These are phyloP conservation scores for Congeria kusceri DNA, from an alignment of 2,888 invertebrate species.

Conservation along the genomic window DNA sequence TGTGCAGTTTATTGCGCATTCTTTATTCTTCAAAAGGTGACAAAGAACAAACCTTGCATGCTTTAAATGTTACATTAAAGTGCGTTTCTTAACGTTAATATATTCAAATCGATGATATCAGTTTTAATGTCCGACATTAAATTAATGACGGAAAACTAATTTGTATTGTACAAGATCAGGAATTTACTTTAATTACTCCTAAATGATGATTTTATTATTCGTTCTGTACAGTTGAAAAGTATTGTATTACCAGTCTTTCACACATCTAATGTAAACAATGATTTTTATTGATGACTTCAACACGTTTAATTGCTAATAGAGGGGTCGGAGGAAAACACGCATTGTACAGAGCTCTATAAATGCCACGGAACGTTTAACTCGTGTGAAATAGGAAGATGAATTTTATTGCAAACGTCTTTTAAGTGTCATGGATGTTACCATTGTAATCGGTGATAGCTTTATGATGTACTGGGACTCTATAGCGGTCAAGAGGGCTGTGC, in stretches of 20 bases:
- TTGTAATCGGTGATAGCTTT: too few species aligned
- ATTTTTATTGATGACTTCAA: constrained; percentile 1
- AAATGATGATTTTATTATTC: neutral
- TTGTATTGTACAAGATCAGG: constrained; percentile 4
- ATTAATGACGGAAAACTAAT: constrained; percentile 4
- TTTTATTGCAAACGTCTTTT: too few species aligned
- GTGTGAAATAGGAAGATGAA: too few species aligned
- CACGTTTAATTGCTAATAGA: constrained; percentile 2
- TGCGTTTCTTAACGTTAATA: neutral
- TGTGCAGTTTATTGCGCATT: too few species aligned
- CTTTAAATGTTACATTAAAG: neutral
- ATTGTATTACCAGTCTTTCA: neutral
- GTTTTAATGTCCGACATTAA: constrained; percentile 2
- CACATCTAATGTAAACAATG: constrained; percentile 4
- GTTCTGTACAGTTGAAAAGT: neutral
- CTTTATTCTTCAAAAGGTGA: too few species aligned
- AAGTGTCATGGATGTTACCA: too few species aligned
- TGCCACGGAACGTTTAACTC: too few species aligned
- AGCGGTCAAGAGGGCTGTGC: too few species aligned
- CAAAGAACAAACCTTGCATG: neutral
- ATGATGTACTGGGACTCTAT: too few species aligned
- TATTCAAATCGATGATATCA: neutral
- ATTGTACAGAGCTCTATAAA: too few species aligned
- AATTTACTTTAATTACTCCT: constrained; percentile 1
- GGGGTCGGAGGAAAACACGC: too few species aligned